Conservation (phyloP, 2,888 invertebrate genomes). For the Monoplex corrugatus region DNA sequence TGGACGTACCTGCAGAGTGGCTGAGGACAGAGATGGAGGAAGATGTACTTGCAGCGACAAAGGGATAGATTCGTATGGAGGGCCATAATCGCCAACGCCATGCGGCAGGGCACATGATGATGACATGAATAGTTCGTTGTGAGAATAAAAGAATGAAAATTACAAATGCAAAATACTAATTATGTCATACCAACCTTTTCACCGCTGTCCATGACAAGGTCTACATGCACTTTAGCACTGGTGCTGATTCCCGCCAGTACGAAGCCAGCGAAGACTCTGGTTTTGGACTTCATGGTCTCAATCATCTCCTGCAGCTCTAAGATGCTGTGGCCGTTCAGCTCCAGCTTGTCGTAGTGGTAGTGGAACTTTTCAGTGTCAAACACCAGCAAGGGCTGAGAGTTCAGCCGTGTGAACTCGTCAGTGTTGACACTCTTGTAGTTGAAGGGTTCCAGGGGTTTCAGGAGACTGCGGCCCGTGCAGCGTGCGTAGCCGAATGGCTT, state of each 20-base stretch:
- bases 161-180: background rate
- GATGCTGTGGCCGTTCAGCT: conserved; percentile 57
- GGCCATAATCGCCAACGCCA: no score
- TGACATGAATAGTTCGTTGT: no score
- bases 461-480: conserved; percentile 49
- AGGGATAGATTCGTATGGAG: no score
- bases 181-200: background rate
- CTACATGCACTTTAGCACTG: conserved; percentile 50
- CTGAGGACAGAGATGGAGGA: no score
- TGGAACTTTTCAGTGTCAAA: conserved; percentile 54
- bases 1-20: no score
- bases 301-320: conserved; percentile 54
- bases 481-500: conserved; percentile 53
- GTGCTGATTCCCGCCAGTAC: conserved; percentile 54
- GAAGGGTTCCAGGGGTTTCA: conserved; percentile 50
- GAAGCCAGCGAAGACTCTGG: conserved; percentile 59
- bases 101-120: no score
- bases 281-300: conserved; percentile 38
- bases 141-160: no score
- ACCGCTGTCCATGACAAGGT: conserved; percentile 23
- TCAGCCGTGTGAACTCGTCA: conserved; percentile 46
- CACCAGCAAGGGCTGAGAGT: conserved; percentile 50
- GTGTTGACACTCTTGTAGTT: conserved; percentile 54
- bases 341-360: conserved; percentile 60
- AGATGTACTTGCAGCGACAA: no score